Evolutionary conservation across 2,888 invertebrate genomes (phyloP), one percentile per base, ranked within the genome.

Genomic region (Flexamia atlantica): DNA sequence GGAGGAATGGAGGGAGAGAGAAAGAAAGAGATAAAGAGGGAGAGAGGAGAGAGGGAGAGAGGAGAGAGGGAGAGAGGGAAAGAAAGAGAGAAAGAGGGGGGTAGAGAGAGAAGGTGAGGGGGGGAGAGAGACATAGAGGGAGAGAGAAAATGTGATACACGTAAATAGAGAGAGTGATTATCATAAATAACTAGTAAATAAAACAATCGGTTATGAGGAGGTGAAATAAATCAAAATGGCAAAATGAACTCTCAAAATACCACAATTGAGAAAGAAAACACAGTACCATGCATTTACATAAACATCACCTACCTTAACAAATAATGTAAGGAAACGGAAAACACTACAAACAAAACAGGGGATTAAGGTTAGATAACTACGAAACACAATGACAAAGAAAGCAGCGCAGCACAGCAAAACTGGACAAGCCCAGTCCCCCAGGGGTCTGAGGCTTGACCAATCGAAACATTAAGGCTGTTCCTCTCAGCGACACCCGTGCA

Each of bases 331-430:
- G 68, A 83, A 83, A 76, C 14, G 14, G 76, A 50, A 76, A 76
- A 50, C 46, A 76, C 84, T 83, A 86, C 85, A 86, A 84, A 85
- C 85, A 86, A 83, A 83, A 79, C 84, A 87, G 87, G 87, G 86
- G 85, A 86, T 70, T 84, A 70, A 64, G 64, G 72, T 74, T 74
- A 42, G 64, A 84, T 82, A 68, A 68, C 76, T 83, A 82, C 81
- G 82, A 76, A 76, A 76, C 76, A 76, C 76, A 76, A 76, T 76
- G 83, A 76, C 76, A 76, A 76, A 40, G 83, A 85, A 85, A 85
- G 85, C 85, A 83, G 83, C 83, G 83, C 85, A 81, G 81, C 85
- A 83, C 85, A 85, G 57, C 81, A 46, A 82, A 46, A 74, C 64
- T 83, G 81, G 81, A 76, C 74, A 85, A 83, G 81, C 83, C 85